Percentiles rank a stretch among this genome's conserved stretches.
phyloP scores from a whole-genome alignment of 1,140 invertebrate genomes.

The Ostrea edulis region DNA sequence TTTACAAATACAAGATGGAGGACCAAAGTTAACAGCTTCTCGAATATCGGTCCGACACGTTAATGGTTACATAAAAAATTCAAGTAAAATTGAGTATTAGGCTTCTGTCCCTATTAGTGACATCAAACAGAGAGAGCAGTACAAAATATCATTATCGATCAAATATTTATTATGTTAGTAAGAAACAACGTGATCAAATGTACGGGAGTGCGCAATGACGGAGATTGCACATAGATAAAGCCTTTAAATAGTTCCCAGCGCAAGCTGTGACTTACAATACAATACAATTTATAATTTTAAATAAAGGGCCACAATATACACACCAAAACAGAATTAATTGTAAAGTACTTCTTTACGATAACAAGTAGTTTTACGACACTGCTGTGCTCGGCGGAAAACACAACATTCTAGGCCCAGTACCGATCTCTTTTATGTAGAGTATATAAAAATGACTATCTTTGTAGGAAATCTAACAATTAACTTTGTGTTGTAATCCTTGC shows the following conservation, averaged over 20 bases:
- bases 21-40: too few relatives aligned
- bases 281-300: neutral
- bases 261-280: slow-evolving; percentile 8
- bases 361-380: neutral
- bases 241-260: neutral
- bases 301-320: neutral
- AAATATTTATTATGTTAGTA: slow-evolving; percentile 2
- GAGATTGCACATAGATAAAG: neutral
- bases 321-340: neutral
- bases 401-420: neutral
- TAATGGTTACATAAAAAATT: neutral
- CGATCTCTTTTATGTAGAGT: neutral
- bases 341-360: neutral
- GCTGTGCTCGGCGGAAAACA: neutral
- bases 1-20: too few relatives aligned
- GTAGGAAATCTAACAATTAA: slow-evolving; percentile 33
- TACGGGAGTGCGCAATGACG: neutral
- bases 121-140: neutral
- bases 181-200: neutral
- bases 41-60: neutral
- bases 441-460: slow-evolving; percentile 25
- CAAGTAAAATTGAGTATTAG: neutral
- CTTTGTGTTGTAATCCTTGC: slow-evolving; percentile 2
- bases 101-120: neutral
- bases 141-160: slow-evolving; percentile 4